Percentiles rank a stretch among this genome's conserved stretches.
Conservation (phyloP, 2,113 vertebrate species). For the Macrotus californicus region DNA sequence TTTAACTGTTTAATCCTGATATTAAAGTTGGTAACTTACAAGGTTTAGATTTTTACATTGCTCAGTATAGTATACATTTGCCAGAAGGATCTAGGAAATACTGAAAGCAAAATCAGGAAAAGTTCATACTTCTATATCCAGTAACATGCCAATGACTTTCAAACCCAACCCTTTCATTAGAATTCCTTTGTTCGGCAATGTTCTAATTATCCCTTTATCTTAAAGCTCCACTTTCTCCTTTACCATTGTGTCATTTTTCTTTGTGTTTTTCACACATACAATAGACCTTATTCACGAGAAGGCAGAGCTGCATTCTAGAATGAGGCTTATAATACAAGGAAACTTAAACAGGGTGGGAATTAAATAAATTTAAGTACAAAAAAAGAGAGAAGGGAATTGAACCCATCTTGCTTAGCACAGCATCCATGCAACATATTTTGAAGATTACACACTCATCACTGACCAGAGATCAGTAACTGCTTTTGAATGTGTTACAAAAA, state of each 20-base stretch:
- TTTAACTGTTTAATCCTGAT: background rate
- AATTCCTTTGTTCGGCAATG: conserved; percentile 54
- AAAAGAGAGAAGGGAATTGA: conserved; percentile 24
- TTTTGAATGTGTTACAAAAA: background rate
- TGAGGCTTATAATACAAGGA: conserved; percentile 45
- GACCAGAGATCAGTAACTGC: background rate
- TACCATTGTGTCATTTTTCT: conserved; percentile 64
- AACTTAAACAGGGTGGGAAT: conserved; percentile 65
- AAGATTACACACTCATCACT: background rate
- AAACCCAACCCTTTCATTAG: conserved; percentile 65
- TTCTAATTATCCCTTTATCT: conserved; percentile 72
- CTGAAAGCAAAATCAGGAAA: conserved; percentile 56
- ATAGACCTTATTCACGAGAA: conserved; percentile 62
- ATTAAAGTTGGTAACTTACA: conserved; percentile 21
- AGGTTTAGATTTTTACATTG: conserved; percentile 8
- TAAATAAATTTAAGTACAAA: conserved; percentile 62
- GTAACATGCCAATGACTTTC: conserved; percentile 56
- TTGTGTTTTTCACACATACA: conserved; percentile 60
- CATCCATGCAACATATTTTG: background rate
- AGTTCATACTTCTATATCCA: conserved; percentile 69
- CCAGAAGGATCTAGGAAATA: conserved; percentile 60
- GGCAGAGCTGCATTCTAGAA: conserved; percentile 49
- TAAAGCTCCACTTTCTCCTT: conserved; percentile 52
- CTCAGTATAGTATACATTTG: background rate
- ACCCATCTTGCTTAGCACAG: conserved; percentile 35